Percentiles rank a stretch among this genome's conserved stretches.
phyloP scores from a whole-genome alignment of 2,113 vertebrate species.

The Steatornis caripensis region DNA sequence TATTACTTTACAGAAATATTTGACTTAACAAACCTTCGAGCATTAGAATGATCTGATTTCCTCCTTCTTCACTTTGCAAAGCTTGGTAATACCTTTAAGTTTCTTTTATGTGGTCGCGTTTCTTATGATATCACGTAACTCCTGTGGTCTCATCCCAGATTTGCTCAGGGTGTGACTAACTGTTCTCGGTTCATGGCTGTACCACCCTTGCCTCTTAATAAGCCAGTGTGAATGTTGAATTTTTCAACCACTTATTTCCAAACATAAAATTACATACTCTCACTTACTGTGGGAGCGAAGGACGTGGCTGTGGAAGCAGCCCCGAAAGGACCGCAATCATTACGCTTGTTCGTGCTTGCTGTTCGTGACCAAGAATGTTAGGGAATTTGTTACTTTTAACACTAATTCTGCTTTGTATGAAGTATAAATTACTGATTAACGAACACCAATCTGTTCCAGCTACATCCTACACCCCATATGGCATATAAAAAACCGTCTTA shows the following conservation, averaged over 20 bases:
- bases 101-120: neutral
- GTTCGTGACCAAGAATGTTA: neutral
- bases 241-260: too few species aligned
- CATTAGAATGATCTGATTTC: neutral
- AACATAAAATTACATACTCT: too few species aligned
- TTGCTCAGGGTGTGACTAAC: neutral
- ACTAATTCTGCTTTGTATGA: slow-evolving; percentile 5
- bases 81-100: neutral
- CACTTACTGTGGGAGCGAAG: too few species aligned
- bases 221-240: too few species aligned
- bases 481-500: neutral
- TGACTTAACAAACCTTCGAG: neutral
- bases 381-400: slow-evolving; percentile 1
- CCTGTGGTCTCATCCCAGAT: neutral
- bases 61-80: neutral
- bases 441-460: slow-evolving; percentile 23
- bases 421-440: slow-evolving; percentile 37
- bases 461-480: slow-evolving; percentile 41
- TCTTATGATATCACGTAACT: neutral
- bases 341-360: too few species aligned
- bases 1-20: neutral
- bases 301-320: too few species aligned
- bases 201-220: neutral
- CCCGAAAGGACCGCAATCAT: too few species aligned
- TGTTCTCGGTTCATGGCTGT: neutral